Percentiles rank a stretch among this genome's conserved stretches.
Evolutionary conservation across 2,888 invertebrate species (phyloP).

Genomic region (Drosophila prolongata): DNA sequence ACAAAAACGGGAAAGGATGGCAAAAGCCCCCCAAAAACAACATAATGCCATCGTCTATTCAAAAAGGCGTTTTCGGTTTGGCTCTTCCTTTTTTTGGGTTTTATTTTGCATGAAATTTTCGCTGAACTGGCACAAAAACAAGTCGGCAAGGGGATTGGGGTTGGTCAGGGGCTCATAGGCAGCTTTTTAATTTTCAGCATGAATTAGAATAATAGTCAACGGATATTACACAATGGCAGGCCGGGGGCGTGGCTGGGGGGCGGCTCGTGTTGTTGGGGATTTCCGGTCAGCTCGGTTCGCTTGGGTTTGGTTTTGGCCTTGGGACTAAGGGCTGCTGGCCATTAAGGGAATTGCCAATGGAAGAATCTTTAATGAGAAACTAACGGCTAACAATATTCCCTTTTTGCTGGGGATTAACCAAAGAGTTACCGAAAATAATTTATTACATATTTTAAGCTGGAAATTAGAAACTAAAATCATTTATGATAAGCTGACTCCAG

Average conservation of each 20-base stretch:
- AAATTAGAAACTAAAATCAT: conserved; percentile 1
- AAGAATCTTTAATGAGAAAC: conserved; percentile 42
- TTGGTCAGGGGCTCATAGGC: conserved; percentile 44
- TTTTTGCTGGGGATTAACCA: conserved; percentile 14
- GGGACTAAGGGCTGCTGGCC: conserved; percentile 32
- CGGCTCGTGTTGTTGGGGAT: conserved; percentile 53
- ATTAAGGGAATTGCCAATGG: conserved; percentile 40
- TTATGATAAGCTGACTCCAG: not conserved
- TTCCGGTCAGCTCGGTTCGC: conserved; percentile 56
- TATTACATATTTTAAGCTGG: conserved; percentile 1
- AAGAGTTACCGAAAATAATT: conserved; percentile 12
- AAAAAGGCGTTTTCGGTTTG: conserved; percentile 57
- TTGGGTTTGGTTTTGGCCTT: conserved; percentile 30
- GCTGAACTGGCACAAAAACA: conserved; percentile 48
- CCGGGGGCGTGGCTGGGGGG: conserved; percentile 18
- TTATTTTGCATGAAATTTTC: conserved; percentile 70
- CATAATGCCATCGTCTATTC: conserved; percentile 54
- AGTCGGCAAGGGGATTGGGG: conserved; percentile 24
- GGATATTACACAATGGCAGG: conserved; percentile 69
- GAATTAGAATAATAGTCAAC: conserved; percentile 78
- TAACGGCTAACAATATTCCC: conserved; percentile 11
- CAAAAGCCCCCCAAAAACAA: conserved; percentile 28
- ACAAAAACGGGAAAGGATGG: conserved; percentile 63
- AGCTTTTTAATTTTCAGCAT: conserved; percentile 74
- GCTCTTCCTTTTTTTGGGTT: conserved; percentile 48